phyloP scores from a whole-genome alignment of 2,113 vertebrate genomes.

The Charina bottae region DNA sequence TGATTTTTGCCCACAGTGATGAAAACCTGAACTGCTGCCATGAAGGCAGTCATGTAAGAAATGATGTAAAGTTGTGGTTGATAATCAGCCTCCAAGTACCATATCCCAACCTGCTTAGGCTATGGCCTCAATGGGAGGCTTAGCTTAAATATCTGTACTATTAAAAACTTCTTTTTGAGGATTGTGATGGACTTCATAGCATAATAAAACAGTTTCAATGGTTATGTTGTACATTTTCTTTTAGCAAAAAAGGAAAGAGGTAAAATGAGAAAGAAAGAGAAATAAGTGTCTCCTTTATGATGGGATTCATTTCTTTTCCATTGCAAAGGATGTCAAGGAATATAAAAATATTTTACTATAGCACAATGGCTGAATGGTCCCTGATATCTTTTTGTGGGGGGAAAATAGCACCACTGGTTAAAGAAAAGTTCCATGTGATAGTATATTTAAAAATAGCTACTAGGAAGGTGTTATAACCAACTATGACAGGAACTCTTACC shows the following conservation, averaged over 20 bases:
- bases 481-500: neutral
- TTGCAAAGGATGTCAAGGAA: slow-evolving; percentile 9
- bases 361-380: neutral
- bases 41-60: neutral
- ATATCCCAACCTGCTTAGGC: neutral
- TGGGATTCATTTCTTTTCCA: neutral
- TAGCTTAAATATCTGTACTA: neutral
- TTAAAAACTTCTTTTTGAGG: neutral
- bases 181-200: neutral
- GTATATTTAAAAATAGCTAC: neutral
- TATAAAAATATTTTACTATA: neutral
- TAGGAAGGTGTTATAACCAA: neutral
- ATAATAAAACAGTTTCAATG: neutral
- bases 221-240: neutral
- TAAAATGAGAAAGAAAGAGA: neutral
- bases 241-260: neutral
- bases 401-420: neutral
- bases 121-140: neutral
- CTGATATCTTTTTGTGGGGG: neutral
- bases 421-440: neutral
- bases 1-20: neutral
- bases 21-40: neutral
- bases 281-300: slow-evolving; percentile 1
- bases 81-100: neutral
- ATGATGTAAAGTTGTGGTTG: neutral